phyloP scores from a whole-genome alignment of 2,797 vertebrate species.

The Cheirogaleus major region DNA sequence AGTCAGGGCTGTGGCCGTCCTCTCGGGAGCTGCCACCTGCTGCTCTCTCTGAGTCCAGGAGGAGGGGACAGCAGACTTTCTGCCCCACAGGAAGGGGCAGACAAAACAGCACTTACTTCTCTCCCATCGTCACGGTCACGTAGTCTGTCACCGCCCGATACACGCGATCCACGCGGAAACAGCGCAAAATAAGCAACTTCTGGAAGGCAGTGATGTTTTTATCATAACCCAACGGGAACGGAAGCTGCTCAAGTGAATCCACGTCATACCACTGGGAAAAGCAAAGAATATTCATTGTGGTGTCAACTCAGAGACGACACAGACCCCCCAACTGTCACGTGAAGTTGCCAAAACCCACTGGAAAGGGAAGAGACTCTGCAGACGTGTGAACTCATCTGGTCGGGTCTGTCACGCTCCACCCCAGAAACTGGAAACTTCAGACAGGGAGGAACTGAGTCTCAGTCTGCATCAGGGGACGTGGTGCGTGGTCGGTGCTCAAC shows the following conservation, averaged over 20 bases:
- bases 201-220: conserved; percentile 91
- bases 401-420: background rate
- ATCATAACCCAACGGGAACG: conserved; percentile 90
- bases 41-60: fast-evolving
- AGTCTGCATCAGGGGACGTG: background rate
- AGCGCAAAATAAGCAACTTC: conserved; percentile 94
- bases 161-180: conserved; percentile 95
- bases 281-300: background rate
- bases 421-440: background rate
- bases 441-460: background rate
- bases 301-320: background rate
- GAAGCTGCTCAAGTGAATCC: conserved; percentile 91
- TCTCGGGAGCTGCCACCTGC: fast-evolving
- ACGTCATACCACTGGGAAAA: conserved; percentile 93
- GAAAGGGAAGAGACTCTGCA: background rate
- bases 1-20: background rate
- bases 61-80: fast-evolving
- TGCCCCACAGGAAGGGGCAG: background rate
- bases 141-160: conserved; percentile 95
- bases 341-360: background rate
- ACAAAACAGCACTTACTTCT: conserved; percentile 88
- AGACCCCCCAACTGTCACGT: fast-evolving
- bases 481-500: background rate
- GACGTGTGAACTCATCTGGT: background rate
- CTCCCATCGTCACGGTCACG: conserved; percentile 91